Evolutionary conservation across 2,113 vertebrate genomes (phyloP).

Genomic region (Otis tarda): DNA sequence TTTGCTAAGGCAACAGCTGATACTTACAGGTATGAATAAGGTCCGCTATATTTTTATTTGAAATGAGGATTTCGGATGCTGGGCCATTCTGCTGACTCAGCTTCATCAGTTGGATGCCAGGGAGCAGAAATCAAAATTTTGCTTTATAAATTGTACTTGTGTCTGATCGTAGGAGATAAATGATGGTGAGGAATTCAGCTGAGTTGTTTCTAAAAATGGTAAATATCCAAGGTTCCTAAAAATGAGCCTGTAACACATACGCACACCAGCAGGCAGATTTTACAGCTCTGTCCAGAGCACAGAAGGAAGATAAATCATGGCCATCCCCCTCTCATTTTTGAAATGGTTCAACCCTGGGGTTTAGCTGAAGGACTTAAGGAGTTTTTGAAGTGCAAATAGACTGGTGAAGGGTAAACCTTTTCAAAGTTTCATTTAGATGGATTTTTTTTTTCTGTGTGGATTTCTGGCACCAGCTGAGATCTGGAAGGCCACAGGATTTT

Average conservation of each 20-base stretch:
- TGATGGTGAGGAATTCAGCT: not conserved
- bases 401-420: slow-evolving; percentile 79
- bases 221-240: slow-evolving; percentile 11
- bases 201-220: slow-evolving; percentile 39
- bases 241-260: not conserved
- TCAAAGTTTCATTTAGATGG: slow-evolving; percentile 82
- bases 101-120: not conserved
- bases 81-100: slow-evolving; percentile 12
- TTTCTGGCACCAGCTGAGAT: slow-evolving; percentile 84
- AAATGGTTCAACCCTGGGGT: slow-evolving; percentile 78
- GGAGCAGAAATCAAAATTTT: slow-evolving; percentile 21
- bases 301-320: slow-evolving; percentile 80
- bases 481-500: slow-evolving; percentile 79
- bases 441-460: slow-evolving; percentile 77
- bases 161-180: not conserved
- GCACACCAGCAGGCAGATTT: slow-evolving; percentile 63
- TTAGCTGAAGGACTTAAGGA: slow-evolving; percentile 77
- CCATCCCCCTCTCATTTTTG: slow-evolving; percentile 78
- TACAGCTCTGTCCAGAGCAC: slow-evolving; percentile 76
- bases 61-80: slow-evolving; percentile 1
- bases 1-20: not conserved
- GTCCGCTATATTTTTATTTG: not conserved
- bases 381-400: slow-evolving; percentile 85
- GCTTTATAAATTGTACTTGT: not conserved
- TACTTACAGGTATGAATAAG: not conserved